Base-by-base conservation (phyloP, 2,797 vertebrate genomes). In the Ciconia nigra region DNA sequence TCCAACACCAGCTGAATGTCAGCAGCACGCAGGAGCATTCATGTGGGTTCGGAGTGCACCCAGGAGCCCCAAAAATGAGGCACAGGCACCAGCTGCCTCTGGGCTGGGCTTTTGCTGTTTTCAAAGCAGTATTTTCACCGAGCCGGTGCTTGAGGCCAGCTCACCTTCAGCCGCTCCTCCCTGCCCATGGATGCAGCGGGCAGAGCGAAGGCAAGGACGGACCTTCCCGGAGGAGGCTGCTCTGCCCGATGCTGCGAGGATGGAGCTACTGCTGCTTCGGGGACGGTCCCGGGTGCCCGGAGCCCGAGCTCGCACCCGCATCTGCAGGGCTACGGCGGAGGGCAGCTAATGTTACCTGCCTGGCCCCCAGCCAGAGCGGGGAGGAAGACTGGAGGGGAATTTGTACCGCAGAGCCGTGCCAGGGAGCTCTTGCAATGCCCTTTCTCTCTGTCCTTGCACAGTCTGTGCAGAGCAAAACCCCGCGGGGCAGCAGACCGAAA, bases 1-100 rank as follows among this genome's bases (percentile, higher is more conserved):
- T 35, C 31, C 52, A 16, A 28, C 0, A 0, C 4, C 1, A n/a
- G 29, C 15, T 31, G 66, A 33, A 35, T 5, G 9, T 2, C 29
- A 28, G 69, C 83, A 55, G 76, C 71, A 28, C 54, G 39, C 63
- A 11, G 77, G 12, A 63, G 47, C 55, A 18, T 20, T 42, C 2
- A 1, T 5, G 46, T 11, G 73, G 26, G 35, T 55, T 37, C 5
- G 0, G 26, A n/a, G 31, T 1, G 24, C 14, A 18, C 28, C 57
- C 58, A 5, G 15, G 41, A 4, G 1, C 5, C 44, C 39, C 44
- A 2, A 17, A 83, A 42, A 14, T 4, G 10, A n/a, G 39, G 35
- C 12, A 5, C 15, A 18, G 26, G 24, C n/a, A n/a, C 49, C 61
- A 41, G 9, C n/a, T 62, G 42, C 65, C 28, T 42, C 46, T 5